Conservation (phyloP, 53 echinoderm and acorn worm genomes). For the Mesocentrotus franciscanus region DNA sequence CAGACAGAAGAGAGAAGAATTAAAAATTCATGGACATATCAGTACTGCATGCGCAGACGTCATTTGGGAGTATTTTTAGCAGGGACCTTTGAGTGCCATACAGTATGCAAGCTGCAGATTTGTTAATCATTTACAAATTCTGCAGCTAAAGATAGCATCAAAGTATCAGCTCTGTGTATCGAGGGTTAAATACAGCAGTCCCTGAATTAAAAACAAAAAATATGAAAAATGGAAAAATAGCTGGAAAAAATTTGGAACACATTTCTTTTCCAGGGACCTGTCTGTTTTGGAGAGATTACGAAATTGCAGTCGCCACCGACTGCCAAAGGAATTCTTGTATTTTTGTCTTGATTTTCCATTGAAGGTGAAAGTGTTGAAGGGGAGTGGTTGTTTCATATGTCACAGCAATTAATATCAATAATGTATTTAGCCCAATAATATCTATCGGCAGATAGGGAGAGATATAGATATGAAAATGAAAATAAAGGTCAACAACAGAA, state of each 20-base stretch:
- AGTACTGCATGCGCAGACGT: constrained; percentile 42
- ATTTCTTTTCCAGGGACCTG: constrained; percentile 7
- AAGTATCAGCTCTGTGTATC: constrained; percentile 1
- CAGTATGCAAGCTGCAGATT: constrained; percentile 50
- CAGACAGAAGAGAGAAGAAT: constrained; percentile 56
- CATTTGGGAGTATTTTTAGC: constrained; percentile 53
- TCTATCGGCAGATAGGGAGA: background rate
- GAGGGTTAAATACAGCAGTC: background rate
- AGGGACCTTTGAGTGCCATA: constrained; percentile 19
- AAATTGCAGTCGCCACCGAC: background rate
- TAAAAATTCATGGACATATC: constrained; percentile 48
- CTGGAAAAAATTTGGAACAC: constrained; percentile 40
- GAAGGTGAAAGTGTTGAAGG: background rate
- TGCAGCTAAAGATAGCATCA: constrained; percentile 61
- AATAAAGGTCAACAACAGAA: background rate
- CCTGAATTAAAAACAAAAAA: background rate
- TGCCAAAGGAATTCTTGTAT: constrained; percentile 5
- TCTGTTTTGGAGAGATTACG: background rate
- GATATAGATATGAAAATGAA: background rate
- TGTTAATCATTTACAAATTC: constrained; percentile 67
- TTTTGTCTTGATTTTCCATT: constrained; percentile 4
- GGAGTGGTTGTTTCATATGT: background rate
- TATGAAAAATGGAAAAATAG: constrained; percentile 32
- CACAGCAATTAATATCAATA: background rate
- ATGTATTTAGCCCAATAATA: background rate